A percentile compares a stretch with the other conserved stretches of the same genome.
phyloP scores from a whole-genome alignment of 2,888 invertebrate genomes.

The Ceratothoa steindachneri region DNA sequence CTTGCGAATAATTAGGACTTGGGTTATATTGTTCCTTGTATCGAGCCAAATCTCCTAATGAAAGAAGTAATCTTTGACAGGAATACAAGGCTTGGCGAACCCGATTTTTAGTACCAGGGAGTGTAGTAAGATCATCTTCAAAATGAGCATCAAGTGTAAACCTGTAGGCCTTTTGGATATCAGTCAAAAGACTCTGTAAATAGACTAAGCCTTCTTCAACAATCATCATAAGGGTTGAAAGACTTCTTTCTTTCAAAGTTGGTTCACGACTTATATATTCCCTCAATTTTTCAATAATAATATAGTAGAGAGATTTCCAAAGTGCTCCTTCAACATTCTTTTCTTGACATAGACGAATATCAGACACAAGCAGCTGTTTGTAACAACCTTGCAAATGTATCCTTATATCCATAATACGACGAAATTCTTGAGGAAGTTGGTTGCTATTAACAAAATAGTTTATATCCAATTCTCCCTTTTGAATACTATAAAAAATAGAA shows the following conservation, averaged over 20 bases:
- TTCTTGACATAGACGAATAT: conserved; percentile 43
- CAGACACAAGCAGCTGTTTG: conserved; percentile 32
- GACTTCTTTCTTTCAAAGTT: conserved; percentile 33
- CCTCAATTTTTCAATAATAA: conserved; percentile 37
- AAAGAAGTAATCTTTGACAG: conserved; percentile 76
- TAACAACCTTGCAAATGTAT: conserved; percentile 41
- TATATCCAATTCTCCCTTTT: conserved; percentile 43
- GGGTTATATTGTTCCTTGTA: conserved; percentile 69
- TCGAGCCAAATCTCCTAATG: conserved; percentile 85
- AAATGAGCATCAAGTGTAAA: conserved; percentile 33
- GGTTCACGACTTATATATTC: conserved; percentile 37
- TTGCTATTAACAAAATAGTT: conserved; percentile 45
- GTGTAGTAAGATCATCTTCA: conserved; percentile 23
- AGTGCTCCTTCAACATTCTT: conserved; percentile 38
- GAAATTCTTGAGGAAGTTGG: conserved; percentile 42
- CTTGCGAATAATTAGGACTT: conserved; percentile 1
- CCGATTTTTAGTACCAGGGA: neutral
- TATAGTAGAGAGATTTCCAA: conserved; percentile 52
- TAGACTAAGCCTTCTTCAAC: conserved; percentile 40
- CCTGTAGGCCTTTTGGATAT: conserved; percentile 31
- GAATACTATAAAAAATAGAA: conserved; percentile 31
- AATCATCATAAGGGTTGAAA: conserved; percentile 40
- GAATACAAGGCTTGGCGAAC: conserved; percentile 24
- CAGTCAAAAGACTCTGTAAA: conserved; percentile 29
- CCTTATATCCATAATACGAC: conserved; percentile 45